Percentiles rank a stretch among this genome's conserved stretches.
Conservation (phyloP, 2,113 vertebrate species). For the Dipodomys stephensi region DNA sequence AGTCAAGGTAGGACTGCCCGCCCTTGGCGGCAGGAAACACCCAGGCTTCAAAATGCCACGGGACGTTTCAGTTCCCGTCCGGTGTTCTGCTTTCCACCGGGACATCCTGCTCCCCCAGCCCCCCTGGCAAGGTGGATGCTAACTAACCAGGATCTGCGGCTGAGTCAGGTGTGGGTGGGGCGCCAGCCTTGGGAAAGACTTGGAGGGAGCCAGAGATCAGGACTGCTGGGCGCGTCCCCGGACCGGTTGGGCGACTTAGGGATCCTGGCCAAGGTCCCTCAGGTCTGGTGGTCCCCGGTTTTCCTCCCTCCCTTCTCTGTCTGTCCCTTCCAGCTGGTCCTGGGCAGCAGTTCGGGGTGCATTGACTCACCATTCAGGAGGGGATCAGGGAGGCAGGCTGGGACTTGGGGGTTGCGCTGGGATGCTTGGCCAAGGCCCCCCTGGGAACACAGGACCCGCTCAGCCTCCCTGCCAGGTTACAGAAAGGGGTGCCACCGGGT, state of each 20-base stretch:
- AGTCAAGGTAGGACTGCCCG: not conserved
- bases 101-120: not conserved
- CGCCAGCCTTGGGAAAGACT: not conserved
- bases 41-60: not conserved
- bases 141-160: not conserved
- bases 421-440: no score
- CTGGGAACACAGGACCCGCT: no score
- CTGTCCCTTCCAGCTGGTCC: not conserved
- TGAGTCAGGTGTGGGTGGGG: not conserved
- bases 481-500: not conserved
- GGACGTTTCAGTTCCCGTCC: fast-evolving
- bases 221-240: no score
- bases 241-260: no score
- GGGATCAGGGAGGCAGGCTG: no score
- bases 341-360: no score
- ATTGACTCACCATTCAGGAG: no score
- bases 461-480: not conserved
- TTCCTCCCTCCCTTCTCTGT: not conserved
- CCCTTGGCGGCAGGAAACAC: not conserved
- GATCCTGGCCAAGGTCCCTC: no score
- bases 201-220: no score
- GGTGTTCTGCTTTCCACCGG: fast-evolving
- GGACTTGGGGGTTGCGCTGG: no score
- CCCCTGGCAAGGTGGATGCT: not conserved
- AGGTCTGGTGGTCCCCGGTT: fast-evolving